A percentile compares a stretch with the other conserved stretches of the same genome.
Conservation (phyloP, 2,113 vertebrate genomes). For the Hymenochirus boettgeri region DNA sequence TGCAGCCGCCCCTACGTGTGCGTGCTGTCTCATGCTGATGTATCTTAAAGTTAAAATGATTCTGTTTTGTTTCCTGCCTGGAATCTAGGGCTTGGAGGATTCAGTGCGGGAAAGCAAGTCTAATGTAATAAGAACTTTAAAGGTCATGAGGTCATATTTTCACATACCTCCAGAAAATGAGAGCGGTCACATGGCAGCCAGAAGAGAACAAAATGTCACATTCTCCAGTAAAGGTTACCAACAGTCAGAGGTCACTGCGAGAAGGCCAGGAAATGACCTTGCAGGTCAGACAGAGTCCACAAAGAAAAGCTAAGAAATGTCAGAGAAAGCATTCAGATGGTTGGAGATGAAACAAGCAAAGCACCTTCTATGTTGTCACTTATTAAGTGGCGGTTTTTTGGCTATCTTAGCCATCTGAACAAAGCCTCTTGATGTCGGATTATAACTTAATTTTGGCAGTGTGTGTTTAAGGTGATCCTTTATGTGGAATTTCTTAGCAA, state of each 20-base stretch:
- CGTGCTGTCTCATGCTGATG: too few relatives aligned
- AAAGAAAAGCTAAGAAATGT: slow-evolving; percentile 81
- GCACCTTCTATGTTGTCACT: slow-evolving; percentile 72
- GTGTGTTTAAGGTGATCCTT: too few relatives aligned
- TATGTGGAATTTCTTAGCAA: too few relatives aligned
- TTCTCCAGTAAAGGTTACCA: slow-evolving; percentile 81
- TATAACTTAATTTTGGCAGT: too few relatives aligned
- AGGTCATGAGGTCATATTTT: slow-evolving; percentile 83
- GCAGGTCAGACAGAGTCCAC: slow-evolving; percentile 72
- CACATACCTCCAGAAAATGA: slow-evolving; percentile 89
- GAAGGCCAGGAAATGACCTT: slow-evolving; percentile 80
- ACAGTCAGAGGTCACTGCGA: slow-evolving; percentile 74
- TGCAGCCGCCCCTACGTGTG: too few relatives aligned
- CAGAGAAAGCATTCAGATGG: slow-evolving; percentile 78
- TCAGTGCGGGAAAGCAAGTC: slow-evolving; percentile 66
- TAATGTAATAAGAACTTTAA: slow-evolving; percentile 83
- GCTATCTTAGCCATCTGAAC: too few relatives aligned
- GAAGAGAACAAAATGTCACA: slow-evolving; percentile 88
- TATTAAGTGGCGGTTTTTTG: slow-evolving; percentile 64
- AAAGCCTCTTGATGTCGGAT: too few relatives aligned
- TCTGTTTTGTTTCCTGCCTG: slow-evolving; percentile 47
- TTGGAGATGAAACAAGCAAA: slow-evolving; percentile 71
- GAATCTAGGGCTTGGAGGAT: slow-evolving; percentile 59
- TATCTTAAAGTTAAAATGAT: slow-evolving; percentile 8
- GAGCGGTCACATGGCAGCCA: slow-evolving; percentile 81